A percentile compares a stretch with the other conserved stretches of the same genome.
Evolutionary conservation across 2,113 vertebrate species (phyloP).

Genomic region (Ellobius talpinus): DNA sequence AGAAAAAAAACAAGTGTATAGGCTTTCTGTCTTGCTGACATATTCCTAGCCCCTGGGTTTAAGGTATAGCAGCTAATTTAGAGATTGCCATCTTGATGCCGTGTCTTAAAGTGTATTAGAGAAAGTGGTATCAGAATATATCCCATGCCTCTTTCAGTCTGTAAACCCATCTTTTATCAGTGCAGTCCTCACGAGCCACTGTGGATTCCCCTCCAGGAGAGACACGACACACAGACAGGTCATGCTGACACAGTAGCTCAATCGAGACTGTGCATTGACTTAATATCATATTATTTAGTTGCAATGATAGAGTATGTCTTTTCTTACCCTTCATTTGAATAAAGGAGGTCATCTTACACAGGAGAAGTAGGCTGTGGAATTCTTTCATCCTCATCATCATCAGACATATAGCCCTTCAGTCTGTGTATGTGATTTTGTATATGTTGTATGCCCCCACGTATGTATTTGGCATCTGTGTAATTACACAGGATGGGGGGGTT

Average conservation of each 20-base stretch:
- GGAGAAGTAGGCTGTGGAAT: slow-evolving; percentile 79
- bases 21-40: background rate
- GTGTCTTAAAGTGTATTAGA: background rate
- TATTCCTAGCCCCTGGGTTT: background rate
- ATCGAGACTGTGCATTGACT: background rate
- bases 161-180: background rate
- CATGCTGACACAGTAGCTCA: background rate
- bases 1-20: slow-evolving; percentile 21
- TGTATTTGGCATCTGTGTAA: background rate
- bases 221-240: background rate
- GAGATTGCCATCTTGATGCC: background rate
- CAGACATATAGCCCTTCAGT: background rate
- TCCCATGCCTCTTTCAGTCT: background rate
- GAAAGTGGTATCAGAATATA: slow-evolving; percentile 11
- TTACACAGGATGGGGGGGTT: background rate
- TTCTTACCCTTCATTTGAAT: slow-evolving; percentile 29
- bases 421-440: background rate
- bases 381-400: slow-evolving; percentile 31
- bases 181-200: background rate
- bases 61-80: background rate
- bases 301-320: background rate
- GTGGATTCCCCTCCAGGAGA: slow-evolving; percentile 7
- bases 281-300: background rate
- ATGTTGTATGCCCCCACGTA: background rate
- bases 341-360: slow-evolving; percentile 68